phyloP scores from a whole-genome alignment of 2,888 invertebrate genomes.

The Xanthia togata region DNA sequence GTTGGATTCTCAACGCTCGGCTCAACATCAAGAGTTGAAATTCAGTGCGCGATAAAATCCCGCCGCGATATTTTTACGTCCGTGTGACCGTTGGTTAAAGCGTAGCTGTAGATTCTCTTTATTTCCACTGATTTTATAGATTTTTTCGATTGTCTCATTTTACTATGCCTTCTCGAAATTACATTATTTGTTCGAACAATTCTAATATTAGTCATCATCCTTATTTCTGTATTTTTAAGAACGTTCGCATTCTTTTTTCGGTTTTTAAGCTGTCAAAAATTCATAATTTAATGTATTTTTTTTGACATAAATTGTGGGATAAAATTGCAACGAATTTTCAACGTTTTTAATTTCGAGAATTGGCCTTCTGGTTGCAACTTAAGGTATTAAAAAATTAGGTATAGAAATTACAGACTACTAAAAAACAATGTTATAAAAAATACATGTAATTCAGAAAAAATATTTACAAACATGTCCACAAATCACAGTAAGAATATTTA shows the following conservation, averaged over 20 bases:
- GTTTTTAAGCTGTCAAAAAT: not conserved
- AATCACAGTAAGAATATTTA: slow-evolving; percentile 67
- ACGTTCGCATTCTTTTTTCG: not conserved
- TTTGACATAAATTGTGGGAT: not conserved
- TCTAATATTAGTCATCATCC: not conserved
- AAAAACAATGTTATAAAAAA: slow-evolving; percentile 29
- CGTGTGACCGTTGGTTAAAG: no score
- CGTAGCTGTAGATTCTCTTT: not conserved
- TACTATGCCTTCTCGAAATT: not conserved
- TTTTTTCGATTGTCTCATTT: not conserved
- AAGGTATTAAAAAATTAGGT: not conserved
- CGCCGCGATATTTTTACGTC: no score
- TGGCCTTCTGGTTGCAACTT: not conserved
- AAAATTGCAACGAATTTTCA: not conserved
- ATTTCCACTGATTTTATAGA: not conserved
- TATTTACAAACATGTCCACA: slow-evolving; percentile 63
- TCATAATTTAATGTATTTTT: no score
- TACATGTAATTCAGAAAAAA: slow-evolving; percentile 54
- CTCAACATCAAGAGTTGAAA: no score
- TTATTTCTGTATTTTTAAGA: not conserved
- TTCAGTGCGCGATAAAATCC: no score
- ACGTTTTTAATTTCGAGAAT: not conserved
- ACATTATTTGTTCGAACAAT: not conserved
- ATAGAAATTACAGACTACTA: not conserved
- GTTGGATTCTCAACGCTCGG: no score